A percentile compares a stretch with the other conserved stretches of the same genome.
These are phyloP conservation scores for Carcinoscorpius rotundicauda DNA, from an alignment of 1,140 invertebrate species.

Conservation along the genomic window DNA sequence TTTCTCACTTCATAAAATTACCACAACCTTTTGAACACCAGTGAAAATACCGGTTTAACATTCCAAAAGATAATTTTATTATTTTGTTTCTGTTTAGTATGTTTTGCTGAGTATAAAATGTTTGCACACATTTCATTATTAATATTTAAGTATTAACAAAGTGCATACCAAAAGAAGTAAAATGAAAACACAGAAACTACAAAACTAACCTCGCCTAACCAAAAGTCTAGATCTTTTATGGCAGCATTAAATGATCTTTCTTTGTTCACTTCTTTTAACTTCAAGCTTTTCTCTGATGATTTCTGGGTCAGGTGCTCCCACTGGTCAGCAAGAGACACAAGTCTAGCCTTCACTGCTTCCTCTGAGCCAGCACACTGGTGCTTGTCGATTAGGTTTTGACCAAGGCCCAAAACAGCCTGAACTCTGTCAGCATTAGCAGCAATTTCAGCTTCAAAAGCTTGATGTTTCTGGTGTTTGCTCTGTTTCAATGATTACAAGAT, in stretches of 20 bases:
- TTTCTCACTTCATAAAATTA: no score
- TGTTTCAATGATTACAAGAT: conserved; percentile 14
- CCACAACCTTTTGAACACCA: no score
- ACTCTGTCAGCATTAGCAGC: conserved; percentile 98
- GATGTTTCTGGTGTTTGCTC: conserved; percentile 95
- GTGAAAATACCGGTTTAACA: no score
- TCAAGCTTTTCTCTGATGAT: conserved; percentile 89
- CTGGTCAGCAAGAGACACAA: conserved; percentile 92
- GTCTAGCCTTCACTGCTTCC: conserved; percentile 74
- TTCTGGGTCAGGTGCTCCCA: conserved; percentile 98
- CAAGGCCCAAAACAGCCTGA: conserved; percentile 86
- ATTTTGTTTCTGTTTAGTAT: no score
- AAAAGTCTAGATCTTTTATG: conserved; percentile 99
- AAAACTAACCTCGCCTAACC: conserved; percentile 81
- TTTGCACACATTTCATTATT: neutral
- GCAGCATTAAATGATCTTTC: conserved; percentile 98
- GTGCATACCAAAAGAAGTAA: neutral
- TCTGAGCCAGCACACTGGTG: conserved; percentile 76
- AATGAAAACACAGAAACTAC: neutral
- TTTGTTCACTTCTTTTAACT: conserved; percentile 97
- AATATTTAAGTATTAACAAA: neutral
- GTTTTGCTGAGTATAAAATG: neutral
- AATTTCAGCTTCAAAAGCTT: conserved; percentile 97
- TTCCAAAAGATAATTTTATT: no score
- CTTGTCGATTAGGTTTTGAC: conserved; percentile 88